Base-by-base conservation (phyloP, 1,140 invertebrate genomes). In the Solen grandis region DNA sequence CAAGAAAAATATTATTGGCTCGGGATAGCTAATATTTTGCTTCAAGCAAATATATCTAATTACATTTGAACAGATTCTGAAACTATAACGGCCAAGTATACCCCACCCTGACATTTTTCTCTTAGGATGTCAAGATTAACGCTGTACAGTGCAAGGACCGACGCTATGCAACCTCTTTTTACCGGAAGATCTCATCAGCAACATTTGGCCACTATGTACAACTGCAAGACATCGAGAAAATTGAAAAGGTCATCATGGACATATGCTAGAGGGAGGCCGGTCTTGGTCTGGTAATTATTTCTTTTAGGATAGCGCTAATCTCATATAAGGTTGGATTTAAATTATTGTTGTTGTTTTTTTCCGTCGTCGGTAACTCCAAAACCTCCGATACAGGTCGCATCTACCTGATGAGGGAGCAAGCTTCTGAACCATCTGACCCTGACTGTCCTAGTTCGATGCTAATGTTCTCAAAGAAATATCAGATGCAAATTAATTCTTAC, bases 91-190 rank as follows among this genome's bases (percentile, higher is more conserved):
- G 27, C 22, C 8, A 57, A 13, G 19, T 5, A 57, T 57, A 5
- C 27, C 8, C 27, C 5, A 13, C n/a, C n/a, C n/a, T 57, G 55
- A 22, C 5, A 13, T 13, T 25, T 57, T 22, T 57, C 8, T 50
- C n/a, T 13, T 13, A 65, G 62, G 36, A 41, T 38, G 62, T 65
- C 27, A 65, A 65, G 22, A 65, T 65, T 27, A 65, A 65, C 29
- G 62, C 62, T 19, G 62, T 65, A 33, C 31, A 65, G 29, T 65
- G 62, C 16, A 1, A 22, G n/a, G 19, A 41, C 22, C 38, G 19
- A 16, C 2, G 35, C 33, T 65, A n/a, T 35, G 35, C 62, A 14
- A 38, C 38, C 29, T 65, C 36, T 4, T 65, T 65, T 33, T 65
- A n/a, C n/a, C n/a, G n/a, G n/a, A n/a, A n/a, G n/a, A n/a, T n/a